phyloP scores from a whole-genome alignment of 2,797 vertebrate species.

The Argya squamiceps region DNA sequence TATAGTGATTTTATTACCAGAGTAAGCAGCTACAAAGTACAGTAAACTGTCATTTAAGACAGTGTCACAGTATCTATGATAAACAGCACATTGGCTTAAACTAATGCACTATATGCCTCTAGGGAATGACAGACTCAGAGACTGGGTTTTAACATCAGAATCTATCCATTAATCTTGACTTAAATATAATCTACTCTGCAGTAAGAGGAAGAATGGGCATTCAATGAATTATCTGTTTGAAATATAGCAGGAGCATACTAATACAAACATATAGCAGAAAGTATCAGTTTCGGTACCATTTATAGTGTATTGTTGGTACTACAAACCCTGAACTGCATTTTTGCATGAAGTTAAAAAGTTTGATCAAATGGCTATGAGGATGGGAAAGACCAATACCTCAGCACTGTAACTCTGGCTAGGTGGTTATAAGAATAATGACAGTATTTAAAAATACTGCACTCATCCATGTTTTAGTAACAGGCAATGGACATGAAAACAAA shows the following conservation, averaged over 20 bases:
- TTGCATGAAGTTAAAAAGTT: not conserved
- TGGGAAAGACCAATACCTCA: not conserved
- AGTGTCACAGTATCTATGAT: constrained; percentile 81
- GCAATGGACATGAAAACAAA: not conserved
- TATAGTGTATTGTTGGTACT: not conserved
- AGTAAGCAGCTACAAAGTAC: constrained; percentile 80
- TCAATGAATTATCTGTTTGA: constrained; percentile 81
- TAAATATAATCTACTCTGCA: constrained; percentile 86
- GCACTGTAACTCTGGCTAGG: not conserved
- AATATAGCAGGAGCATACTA: constrained; percentile 72
- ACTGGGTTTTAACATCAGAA: constrained; percentile 83
- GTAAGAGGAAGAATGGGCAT: constrained; percentile 80
- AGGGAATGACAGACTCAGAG: constrained; percentile 77
- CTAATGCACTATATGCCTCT: constrained; percentile 90
- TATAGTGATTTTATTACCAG: constrained; percentile 92
- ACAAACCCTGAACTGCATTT: constrained; percentile 6
- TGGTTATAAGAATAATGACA: not conserved
- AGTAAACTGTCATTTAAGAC: constrained; percentile 82
- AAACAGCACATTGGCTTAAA: constrained; percentile 83
- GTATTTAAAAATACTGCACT: not conserved
- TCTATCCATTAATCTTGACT: constrained; percentile 91
- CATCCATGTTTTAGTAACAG: not conserved
- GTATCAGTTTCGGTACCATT: not conserved
- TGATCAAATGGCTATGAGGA: not conserved
- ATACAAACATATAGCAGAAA: constrained; percentile 63